Percentiles rank a stretch among this genome's conserved stretches.
These are phyloP conservation scores for Amyelois transitella DNA, from an alignment of 1,140 invertebrate genomes.

Conservation along the genomic window DNA sequence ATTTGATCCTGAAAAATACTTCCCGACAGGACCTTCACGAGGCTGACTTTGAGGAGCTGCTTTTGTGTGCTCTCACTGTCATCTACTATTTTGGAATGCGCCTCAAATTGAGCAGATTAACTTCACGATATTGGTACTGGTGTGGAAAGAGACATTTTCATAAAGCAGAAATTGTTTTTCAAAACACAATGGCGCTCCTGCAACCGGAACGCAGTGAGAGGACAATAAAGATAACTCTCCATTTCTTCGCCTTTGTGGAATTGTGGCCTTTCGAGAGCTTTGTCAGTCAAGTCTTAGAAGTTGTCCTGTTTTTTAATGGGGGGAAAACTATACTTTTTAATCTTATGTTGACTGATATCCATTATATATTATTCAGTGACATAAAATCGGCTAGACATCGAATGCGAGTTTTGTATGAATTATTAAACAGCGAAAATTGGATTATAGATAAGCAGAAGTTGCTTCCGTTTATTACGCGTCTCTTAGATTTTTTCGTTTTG, in stretches of 20 bases:
- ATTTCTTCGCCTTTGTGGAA: conserved; percentile 25
- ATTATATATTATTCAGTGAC: conserved; percentile 26
- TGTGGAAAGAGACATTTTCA: conserved; percentile 24
- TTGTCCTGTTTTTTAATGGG: conserved; percentile 32
- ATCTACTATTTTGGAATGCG: conserved; percentile 42
- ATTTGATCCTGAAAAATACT: conserved; percentile 20
- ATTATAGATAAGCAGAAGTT: conserved; percentile 49
- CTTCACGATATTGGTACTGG: conserved; percentile 18
- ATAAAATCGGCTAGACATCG: conserved; percentile 31
- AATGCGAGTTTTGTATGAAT: conserved; percentile 66
- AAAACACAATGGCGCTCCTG: conserved; percentile 27
- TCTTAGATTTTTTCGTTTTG: conserved; percentile 66
- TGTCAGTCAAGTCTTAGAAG: conserved; percentile 33
- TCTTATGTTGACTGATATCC: conserved; percentile 39
- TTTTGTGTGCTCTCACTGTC: conserved; percentile 28
- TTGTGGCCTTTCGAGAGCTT: conserved; percentile 39
- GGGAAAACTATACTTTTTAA: conserved; percentile 30
- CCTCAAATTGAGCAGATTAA: conserved; percentile 24
- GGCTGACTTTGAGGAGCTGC: conserved; percentile 23
- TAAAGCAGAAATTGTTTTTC: conserved; percentile 27
- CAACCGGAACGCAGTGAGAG: conserved; percentile 30
- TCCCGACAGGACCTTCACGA: conserved; percentile 20
- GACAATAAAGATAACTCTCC: conserved; percentile 29
- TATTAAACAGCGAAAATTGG: conserved; percentile 69
- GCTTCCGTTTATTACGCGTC: conserved; percentile 48